Evolutionary conservation across 1,140 invertebrate species (phyloP).

Genomic region (Metopolophium dirhodum): DNA sequence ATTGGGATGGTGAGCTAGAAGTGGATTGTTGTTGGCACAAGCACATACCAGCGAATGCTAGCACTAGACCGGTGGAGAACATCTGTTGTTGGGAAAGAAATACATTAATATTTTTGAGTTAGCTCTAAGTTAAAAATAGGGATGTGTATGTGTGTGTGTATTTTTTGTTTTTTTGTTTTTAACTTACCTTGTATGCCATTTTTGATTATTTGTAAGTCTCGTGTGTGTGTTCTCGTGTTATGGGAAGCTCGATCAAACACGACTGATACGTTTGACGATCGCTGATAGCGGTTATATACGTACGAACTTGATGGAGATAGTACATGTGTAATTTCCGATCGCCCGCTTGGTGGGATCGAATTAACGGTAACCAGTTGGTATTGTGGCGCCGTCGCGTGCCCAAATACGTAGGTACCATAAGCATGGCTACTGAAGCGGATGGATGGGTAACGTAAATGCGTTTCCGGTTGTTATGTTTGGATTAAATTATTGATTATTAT

Average conservation of each 20-base stretch:
- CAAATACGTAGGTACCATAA: not conserved
- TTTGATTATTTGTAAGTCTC: not conserved
- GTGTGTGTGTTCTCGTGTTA: not conserved
- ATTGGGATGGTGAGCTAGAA: not conserved
- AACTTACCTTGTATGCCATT: conserved; percentile 43
- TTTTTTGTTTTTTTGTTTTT: not conserved
- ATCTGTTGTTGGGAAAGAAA: not conserved
- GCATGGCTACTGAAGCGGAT: not conserved
- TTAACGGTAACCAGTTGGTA: not conserved
- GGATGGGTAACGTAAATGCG: conserved; percentile 30
- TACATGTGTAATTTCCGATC: not conserved
- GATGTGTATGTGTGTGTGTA: no score
- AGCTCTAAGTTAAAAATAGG: not conserved
- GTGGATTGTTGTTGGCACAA: conserved; percentile 21
- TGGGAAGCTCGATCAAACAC: not conserved
- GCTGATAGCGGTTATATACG: conserved; percentile 41
- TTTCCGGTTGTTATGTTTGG: conserved; percentile 46
- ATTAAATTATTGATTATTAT: not conserved
- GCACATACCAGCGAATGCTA: conserved; percentile 29
- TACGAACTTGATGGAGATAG: not conserved
- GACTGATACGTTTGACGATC: conserved; percentile 25
- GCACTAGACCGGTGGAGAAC: not conserved
- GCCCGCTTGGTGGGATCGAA: not conserved
- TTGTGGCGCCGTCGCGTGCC: not conserved
- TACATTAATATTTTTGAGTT: not conserved